Base-by-base conservation (phyloP, 2,888 invertebrate genomes). In the Tetropium fuscum region DNA sequence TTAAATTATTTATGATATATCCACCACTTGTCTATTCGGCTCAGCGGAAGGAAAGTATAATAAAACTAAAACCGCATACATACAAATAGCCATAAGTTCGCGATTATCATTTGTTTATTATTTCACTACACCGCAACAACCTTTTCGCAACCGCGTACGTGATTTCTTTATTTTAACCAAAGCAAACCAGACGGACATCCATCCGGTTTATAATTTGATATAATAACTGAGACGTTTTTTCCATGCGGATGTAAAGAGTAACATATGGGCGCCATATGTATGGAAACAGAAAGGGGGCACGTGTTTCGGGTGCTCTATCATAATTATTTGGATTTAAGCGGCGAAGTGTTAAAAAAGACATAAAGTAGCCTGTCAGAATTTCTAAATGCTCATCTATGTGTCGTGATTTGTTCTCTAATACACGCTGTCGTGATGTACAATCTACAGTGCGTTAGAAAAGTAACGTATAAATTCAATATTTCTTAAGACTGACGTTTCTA, bases 181-280 rank as follows among this genome's bases (percentile, higher is more conserved):
- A 41, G 54, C 34, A 36, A 59, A 49, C 44, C 44, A 54, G 25
- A 40, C 59, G 54, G 54, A 59, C 59, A 54, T 59, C 59, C 59
- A 59, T 59, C 59, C 59, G 49, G 59, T 43, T 18, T 19, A 43
- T 13, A 58, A 48, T 54, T 54, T 48, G 44, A 59, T 45, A 41
- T 36, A 40, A 38, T 40, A 40, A 20, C 40, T 22, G 19, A 20
- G 32, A 20, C 34, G 22, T 15, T 20, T 51, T 51, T 49, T 51
- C 27, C 13, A 51, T 27, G 40, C 51, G 51, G 51, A 51, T 51
- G 51, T 40, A 53, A 36, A 49, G 36, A 49, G 56, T 38, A 53
- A 60, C 60, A 60, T 60, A 49, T 56, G 55, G 49, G 30, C 60
- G 49, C 40, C 60, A 59, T 53, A 20, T 59, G 58, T 43, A 48